Base-by-base conservation (phyloP, 1,140 invertebrate species). In the Hycleus cichorii region DNA sequence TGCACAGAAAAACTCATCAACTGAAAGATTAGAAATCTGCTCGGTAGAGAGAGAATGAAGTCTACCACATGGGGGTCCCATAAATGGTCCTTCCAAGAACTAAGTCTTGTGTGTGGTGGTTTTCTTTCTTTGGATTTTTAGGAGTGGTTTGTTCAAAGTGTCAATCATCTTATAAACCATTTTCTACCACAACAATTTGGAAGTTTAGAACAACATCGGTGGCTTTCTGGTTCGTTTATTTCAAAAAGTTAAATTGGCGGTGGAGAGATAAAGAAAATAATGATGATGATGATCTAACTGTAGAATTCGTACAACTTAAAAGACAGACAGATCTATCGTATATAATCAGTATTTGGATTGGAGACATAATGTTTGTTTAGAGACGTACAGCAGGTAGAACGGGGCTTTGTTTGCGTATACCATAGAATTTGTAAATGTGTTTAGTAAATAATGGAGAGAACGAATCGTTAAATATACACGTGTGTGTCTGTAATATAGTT, bases 351-450 rank as follows among this genome's bases (percentile, higher is more conserved):
- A 56, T 48, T 56, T 56, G 40, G 39, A 46, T 47, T 48, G 45
- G 32, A 7, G 44, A 32, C 11, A 25, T 38, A 38, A 45, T 56
- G 45, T 48, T 47, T 56, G 53, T 56, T 47, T 56, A 48, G 47
- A 54, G 47, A 53, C 54, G 43, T 42, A 32, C 32, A 7, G 50
- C 49, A 51, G 58, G 49, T 52, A 51, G 49, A 59, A 12, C 51
- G 49, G 32, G 42, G 48, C 47, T 52, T 59, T 59, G 58, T 59
- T 59, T 59, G 58, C 58, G 24, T 45, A 49, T 47, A 38, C 46
- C 39, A 49, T 54, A 59, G 51, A 59, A 54, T 54, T 49, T 49
- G 51, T 54, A 54, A 59, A 59, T 45, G 58, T 59, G 47, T 59
- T 54, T 49, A 42, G 57, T 58, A 58, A 58, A 58, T 52, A 58